Percentiles rank a stretch among this genome's conserved stretches.
phyloP scores from a whole-genome alignment of 2,888 invertebrate species.

The Ennomos erosarius region DNA sequence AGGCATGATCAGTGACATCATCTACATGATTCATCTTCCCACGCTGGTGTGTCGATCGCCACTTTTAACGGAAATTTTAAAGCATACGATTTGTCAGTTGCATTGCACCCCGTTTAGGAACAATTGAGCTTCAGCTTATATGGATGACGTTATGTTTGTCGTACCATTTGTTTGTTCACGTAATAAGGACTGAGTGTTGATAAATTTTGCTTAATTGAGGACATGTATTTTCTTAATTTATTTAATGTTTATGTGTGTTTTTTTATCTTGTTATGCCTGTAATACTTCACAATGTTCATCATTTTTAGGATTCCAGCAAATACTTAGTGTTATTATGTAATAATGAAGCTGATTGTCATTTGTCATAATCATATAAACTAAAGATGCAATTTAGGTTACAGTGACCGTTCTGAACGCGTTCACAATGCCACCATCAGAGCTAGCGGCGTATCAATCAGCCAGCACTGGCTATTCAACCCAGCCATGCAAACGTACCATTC shows the following conservation, averaged over 20 bases:
- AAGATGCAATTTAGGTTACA: slow-evolving; percentile 18
- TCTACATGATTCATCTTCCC: slow-evolving; percentile 58
- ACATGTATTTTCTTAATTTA: slow-evolving; percentile 13
- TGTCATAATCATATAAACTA: not conserved
- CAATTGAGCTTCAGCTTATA: slow-evolving; percentile 42
- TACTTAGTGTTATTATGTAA: no score
- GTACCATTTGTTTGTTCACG: slow-evolving; percentile 25
- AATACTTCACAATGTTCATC: not conserved
- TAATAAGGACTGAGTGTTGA: slow-evolving; percentile 11
- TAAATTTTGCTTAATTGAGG: slow-evolving; percentile 24
- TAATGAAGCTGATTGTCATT: not conserved
- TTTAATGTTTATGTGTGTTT: slow-evolving; percentile 9
- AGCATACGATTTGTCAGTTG: slow-evolving; percentile 46
- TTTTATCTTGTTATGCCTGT: slow-evolving; percentile 9
- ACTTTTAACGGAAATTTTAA: slow-evolving; percentile 48
- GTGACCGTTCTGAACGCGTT: slow-evolving; percentile 28
- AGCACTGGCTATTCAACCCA: slow-evolving; percentile 35
- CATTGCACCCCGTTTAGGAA: slow-evolving; percentile 43
- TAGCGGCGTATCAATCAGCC: slow-evolving; percentile 36
- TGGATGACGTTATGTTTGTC: slow-evolving; percentile 40
- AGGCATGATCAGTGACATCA: slow-evolving; percentile 58
- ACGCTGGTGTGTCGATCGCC: slow-evolving; percentile 42
- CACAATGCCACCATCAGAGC: slow-evolving; percentile 33
- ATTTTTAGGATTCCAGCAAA: not conserved
- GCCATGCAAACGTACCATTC: slow-evolving; percentile 14